Percentiles rank a stretch among this genome's conserved stretches.
phyloP scores from a whole-genome alignment of 2,113 vertebrate genomes.

The Cyanoderma ruficeps region DNA sequence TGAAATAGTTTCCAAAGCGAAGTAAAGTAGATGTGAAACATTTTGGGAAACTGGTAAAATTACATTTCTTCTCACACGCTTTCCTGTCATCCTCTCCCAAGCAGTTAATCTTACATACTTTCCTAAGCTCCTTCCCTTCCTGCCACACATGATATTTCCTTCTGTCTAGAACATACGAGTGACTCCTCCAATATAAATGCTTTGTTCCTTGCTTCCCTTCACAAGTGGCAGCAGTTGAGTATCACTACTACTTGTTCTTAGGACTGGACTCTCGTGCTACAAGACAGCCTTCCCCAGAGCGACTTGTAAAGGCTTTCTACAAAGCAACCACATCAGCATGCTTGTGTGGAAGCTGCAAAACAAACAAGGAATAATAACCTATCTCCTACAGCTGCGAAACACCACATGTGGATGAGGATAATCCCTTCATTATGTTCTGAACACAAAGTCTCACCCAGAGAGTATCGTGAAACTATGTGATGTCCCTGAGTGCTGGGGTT shows the following conservation, averaged over 20 bases:
- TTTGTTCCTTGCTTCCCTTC: not conserved
- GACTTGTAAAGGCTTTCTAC: not conserved
- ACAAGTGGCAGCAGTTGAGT: not conserved
- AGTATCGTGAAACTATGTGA: not conserved
- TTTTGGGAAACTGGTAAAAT: not conserved
- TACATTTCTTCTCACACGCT: not conserved
- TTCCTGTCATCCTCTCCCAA: not conserved
- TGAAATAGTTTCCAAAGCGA: not conserved
- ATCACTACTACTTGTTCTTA: not conserved
- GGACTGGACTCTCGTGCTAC: not conserved
- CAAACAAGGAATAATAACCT: not conserved
- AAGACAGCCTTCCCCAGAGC: not conserved
- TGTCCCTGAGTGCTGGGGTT: not conserved
- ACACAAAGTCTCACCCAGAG: not conserved
- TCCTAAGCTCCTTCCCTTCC: not conserved
- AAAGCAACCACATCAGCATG: not conserved
- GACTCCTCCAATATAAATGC: not conserved
- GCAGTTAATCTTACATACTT: not conserved
- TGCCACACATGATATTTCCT: not conserved
- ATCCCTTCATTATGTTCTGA: conserved; percentile 25
- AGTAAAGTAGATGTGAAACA: not conserved
- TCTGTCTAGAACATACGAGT: not conserved
- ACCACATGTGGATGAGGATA: not conserved
- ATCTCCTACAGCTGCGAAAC: conserved; percentile 3
- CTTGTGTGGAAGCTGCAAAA: not conserved